Conservation (phyloP, 2,888 invertebrate species). For the Napeogenes inachia region DNA sequence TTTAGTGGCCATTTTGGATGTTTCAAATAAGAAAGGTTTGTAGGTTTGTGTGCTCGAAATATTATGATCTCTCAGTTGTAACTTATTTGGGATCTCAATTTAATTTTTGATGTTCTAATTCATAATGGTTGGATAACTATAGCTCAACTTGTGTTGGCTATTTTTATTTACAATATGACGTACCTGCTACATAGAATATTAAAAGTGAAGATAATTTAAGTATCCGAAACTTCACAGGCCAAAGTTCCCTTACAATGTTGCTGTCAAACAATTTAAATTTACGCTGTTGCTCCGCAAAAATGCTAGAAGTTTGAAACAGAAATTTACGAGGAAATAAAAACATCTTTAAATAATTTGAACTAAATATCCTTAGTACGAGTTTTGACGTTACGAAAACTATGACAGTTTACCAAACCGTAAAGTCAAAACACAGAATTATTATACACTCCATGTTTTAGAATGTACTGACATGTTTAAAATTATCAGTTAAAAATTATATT, state of each 20-base stretch:
- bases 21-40: neutral
- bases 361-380: too few relatives aligned
- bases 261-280: neutral
- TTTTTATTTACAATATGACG: neutral
- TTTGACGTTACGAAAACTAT: too few relatives aligned
- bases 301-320: neutral
- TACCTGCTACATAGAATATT: neutral
- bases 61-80: neutral
- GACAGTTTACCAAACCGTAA: too few relatives aligned
- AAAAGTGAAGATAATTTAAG: neutral
- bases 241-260: neutral
- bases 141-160: too few relatives aligned
- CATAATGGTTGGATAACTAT: too few relatives aligned
- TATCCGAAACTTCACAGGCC: neutral
- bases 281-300: neutral
- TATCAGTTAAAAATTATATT: too few relatives aligned
- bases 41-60: neutral
- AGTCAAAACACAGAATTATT: too few relatives aligned
- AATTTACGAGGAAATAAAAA: neutral
- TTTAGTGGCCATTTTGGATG: conserved; percentile 1
- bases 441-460: too few relatives aligned
- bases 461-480: too few relatives aligned
- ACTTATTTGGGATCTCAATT: too few relatives aligned
- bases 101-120: too few relatives aligned
- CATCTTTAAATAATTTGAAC: too few relatives aligned